phyloP scores from a whole-genome alignment of 2,797 vertebrate species.

The Chromis chromis region DNA sequence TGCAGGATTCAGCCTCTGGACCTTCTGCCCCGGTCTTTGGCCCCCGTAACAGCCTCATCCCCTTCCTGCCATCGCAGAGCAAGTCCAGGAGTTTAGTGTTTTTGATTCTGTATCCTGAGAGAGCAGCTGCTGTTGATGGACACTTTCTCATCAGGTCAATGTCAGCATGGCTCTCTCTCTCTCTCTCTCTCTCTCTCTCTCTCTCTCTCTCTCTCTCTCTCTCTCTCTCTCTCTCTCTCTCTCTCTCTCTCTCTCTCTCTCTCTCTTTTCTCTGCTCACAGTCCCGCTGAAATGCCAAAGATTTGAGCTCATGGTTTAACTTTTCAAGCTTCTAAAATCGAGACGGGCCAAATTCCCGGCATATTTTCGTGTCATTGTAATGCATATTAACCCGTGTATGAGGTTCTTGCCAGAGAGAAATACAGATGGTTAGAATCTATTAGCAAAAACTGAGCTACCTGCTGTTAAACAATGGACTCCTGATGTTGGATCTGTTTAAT shows the following conservation, averaged over 20 bases:
- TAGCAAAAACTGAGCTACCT: slow-evolving; percentile 55
- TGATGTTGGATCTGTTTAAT: neutral
- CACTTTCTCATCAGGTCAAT: slow-evolving; percentile 64
- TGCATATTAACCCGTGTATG: slow-evolving; percentile 83
- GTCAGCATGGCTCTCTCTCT: slow-evolving; percentile 31
- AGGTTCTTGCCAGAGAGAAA: slow-evolving; percentile 68
- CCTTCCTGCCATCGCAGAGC: slow-evolving; percentile 62
- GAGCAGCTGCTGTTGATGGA: slow-evolving; percentile 75
- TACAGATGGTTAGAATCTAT: slow-evolving; percentile 67
- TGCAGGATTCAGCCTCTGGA: slow-evolving; percentile 28
- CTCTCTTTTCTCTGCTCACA: slow-evolving; percentile 43
- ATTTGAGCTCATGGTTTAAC: slow-evolving; percentile 69
- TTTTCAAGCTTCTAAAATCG: slow-evolving; percentile 73
- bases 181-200: slow-evolving; percentile 35
- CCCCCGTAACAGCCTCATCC: slow-evolving; percentile 51
- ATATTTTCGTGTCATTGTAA: slow-evolving; percentile 86
- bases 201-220: slow-evolving; percentile 32
- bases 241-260: too few relatives aligned
- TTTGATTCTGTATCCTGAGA: slow-evolving; percentile 74
- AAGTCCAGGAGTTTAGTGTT: slow-evolving; percentile 72
- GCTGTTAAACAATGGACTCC: neutral
- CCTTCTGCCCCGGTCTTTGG: slow-evolving; percentile 57
- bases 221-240: slow-evolving; percentile 34
- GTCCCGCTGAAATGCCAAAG: slow-evolving; percentile 60
- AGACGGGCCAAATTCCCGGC: slow-evolving; percentile 83